These are phyloP conservation scores for Rhagoletis pomonella DNA, from an alignment of 1,140 invertebrate genomes.

Conservation along the genomic window DNA sequence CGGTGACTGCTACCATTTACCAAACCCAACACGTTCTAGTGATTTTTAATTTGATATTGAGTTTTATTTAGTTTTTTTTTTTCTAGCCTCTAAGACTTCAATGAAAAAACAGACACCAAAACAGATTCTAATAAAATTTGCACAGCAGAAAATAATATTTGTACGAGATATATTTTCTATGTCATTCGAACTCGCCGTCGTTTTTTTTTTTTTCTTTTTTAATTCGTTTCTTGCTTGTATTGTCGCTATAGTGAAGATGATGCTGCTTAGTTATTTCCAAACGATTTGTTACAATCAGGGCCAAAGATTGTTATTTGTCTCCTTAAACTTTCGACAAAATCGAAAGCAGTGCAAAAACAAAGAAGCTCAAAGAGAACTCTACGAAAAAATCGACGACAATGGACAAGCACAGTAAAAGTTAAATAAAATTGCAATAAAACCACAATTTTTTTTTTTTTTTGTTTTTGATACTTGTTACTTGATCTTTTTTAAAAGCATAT, in stretches of 20 bases:
- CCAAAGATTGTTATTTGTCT: conserved; percentile 41
- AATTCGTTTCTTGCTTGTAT: neutral
- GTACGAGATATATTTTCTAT: conserved; percentile 44
- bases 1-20: conserved; percentile 40
- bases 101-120: conserved; percentile 56
- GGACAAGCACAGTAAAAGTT: conserved; percentile 6
- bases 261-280: conserved; percentile 44
- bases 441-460: conserved; percentile 44
- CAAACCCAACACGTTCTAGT: conserved; percentile 16
- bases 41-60: neutral
- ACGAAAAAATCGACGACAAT: conserved; percentile 46
- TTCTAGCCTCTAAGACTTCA: conserved; percentile 27
- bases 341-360: neutral
- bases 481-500: conserved; percentile 55
- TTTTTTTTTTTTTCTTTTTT: neutral
- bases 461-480: neutral
- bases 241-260: neutral
- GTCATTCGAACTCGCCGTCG: neutral
- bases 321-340: conserved; percentile 36
- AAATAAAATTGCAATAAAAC: conserved; percentile 56
- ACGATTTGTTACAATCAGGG: conserved; percentile 6
- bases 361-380: neutral
- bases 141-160: conserved; percentile 55
- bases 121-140: conserved; percentile 54
- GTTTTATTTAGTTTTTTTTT: neutral